phyloP scores from a whole-genome alignment of 2,113 vertebrate species.

The Myrmecobius fasciatus region DNA sequence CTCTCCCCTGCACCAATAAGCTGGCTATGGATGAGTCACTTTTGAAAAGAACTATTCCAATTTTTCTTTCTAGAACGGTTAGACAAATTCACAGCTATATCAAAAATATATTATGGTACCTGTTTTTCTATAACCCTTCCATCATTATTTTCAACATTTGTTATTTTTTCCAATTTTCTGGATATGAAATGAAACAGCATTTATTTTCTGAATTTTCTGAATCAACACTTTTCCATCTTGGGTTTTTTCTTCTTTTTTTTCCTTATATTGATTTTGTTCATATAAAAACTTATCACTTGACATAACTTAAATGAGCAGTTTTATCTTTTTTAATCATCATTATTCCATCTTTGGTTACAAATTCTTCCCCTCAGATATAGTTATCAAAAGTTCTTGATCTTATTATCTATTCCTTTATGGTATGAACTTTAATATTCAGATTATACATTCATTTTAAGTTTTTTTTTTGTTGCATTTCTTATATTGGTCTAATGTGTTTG shows the following conservation, averaged over 20 bases:
- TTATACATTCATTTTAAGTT: not conserved
- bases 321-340: not conserved
- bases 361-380: not conserved
- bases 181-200: not conserved
- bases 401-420: not conserved
- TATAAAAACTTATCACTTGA: not conserved
- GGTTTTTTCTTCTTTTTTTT: not conserved
- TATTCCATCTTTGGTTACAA: not conserved
- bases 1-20: not conserved
- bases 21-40: not conserved
- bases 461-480: not conserved
- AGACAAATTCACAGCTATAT: not conserved
- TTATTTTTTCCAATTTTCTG: not conserved
- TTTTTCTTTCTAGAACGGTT: not conserved
- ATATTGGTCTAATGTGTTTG: not conserved
- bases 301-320: not conserved
- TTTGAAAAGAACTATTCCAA: not conserved
- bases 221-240: too few species aligned
- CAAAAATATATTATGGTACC: not conserved
- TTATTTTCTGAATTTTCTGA: not conserved
- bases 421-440: not conserved
- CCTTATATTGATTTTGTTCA: not conserved
- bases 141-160: not conserved
- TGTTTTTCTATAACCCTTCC: not conserved
- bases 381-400: not conserved